Percentiles rank a stretch among this genome's conserved stretches.
phyloP scores from a whole-genome alignment of 2,113 vertebrate species.

The Nerophis ophidion region DNA sequence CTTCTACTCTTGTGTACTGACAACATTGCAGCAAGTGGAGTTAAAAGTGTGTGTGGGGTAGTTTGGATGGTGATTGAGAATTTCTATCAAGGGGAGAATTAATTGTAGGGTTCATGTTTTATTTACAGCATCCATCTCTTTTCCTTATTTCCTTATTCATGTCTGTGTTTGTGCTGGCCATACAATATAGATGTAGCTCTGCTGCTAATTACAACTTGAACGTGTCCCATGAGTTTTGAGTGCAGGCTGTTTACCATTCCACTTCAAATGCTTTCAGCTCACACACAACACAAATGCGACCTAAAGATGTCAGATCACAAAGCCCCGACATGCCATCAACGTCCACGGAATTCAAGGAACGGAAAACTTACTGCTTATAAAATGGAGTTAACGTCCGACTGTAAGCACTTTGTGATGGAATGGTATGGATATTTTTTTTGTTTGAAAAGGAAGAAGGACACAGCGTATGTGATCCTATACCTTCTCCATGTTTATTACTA shows the following conservation, averaged over 20 bases:
- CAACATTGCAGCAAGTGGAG: constrained; percentile 55
- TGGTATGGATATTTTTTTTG: no score
- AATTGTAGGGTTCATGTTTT: not conserved
- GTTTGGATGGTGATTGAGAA: not conserved
- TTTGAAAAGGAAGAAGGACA: no score
- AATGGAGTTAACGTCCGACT: constrained; percentile 9
- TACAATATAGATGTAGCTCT: constrained; percentile 31
- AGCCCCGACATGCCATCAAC: constrained; percentile 30
- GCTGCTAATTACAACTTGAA: constrained; percentile 40
- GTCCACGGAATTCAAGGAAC: constrained; percentile 25
- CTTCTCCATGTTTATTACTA: no score
- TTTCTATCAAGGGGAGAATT: not conserved
- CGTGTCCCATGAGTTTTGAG: constrained; percentile 43
- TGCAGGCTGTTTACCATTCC: constrained; percentile 38
- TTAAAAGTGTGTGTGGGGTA: not conserved
- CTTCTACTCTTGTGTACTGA: constrained; percentile 54
- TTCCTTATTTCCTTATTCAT: constrained; percentile 1
- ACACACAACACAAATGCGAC: constrained; percentile 17
- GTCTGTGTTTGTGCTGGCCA: constrained; percentile 15
- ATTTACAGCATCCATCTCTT: not conserved
- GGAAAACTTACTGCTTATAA: constrained; percentile 16
- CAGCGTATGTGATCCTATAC: no score
- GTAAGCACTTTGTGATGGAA: not conserved
- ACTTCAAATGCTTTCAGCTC: constrained; percentile 41
- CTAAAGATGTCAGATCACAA: constrained; percentile 40